These are phyloP conservation scores for Neostethus bicornis DNA, from an alignment of 2,797 vertebrate species.

Conservation along the genomic window DNA sequence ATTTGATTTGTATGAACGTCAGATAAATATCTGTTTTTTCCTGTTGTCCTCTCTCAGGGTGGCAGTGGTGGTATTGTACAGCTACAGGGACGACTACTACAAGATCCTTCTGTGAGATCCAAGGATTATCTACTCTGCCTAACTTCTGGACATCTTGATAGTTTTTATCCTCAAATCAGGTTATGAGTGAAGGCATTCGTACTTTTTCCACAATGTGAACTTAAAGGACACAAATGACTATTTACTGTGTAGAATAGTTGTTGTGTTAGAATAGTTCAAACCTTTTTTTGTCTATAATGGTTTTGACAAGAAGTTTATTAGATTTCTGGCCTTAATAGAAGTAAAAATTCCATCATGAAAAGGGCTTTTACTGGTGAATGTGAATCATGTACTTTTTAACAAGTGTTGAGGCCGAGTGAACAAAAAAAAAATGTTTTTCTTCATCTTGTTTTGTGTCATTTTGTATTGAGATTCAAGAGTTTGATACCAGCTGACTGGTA, in stretches of 20 bases:
- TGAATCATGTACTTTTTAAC: constrained; percentile 42
- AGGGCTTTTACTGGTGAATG: constrained; percentile 42
- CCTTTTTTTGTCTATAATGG: constrained; percentile 28
- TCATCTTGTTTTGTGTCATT: constrained; percentile 23
- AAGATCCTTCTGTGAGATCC: constrained; percentile 88
- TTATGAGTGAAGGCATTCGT: constrained; percentile 12
- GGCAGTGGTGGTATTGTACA: constrained; percentile 90
- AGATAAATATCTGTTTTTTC: background rate
- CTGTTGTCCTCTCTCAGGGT: constrained; percentile 81
- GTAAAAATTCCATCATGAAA: constrained; percentile 22
- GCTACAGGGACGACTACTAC: constrained; percentile 94
- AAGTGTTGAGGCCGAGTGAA: constrained; percentile 6
- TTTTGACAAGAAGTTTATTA: constrained; percentile 12
- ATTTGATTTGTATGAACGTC: constrained; percentile 22
- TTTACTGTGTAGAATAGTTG: constrained; percentile 18
- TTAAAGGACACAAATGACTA: constrained; percentile 25
- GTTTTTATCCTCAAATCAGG: constrained; percentile 15
- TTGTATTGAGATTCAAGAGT: background rate
- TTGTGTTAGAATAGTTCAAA: constrained; percentile 18
- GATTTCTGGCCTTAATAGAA: constrained; percentile 61
- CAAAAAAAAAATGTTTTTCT: constrained; percentile 59
- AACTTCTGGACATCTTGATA: background rate
- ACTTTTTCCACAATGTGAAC: constrained; percentile 15
- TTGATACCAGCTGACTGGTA: too few species aligned
- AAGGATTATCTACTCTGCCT: constrained; percentile 2